Base-by-base conservation (phyloP, 2,797 vertebrate genomes). In the Rhinophrynus dorsalis region DNA sequence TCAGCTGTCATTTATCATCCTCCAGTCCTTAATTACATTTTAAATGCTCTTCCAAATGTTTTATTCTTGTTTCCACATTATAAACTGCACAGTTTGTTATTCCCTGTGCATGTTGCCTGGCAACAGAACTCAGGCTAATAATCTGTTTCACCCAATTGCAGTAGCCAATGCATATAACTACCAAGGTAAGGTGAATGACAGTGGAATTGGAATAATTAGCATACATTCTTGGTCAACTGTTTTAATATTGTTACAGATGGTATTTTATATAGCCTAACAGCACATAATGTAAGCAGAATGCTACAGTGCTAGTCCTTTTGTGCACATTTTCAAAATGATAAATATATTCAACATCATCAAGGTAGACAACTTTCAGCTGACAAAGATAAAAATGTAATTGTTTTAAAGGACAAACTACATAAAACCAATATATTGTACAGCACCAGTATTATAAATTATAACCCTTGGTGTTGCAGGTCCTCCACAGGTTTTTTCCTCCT, bases 61-160 rank as follows among this genome's bases (percentile, higher is more conserved):
- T 64, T 64, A 23, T 63, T 63, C 60, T 57, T 71, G 68, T 64
- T 64, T 63, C 59, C 59, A 71, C 68, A 63, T 71, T 63, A 71
- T 64, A 64, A 57, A 57, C 20, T 17, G 52, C 51, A 71, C 68
- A 71, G 57, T 57, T 63, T 71, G 60, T 71, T 71, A 71, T 70
- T 70, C 60, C 64, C 68, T 32, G 68, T 26, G 37, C 37, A 48
- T 37, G 68, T 71, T 71, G 68, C 60, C 20, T 57, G 33, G 68
- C 60, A 71, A 71, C 68, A 64, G 30, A 71, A 71, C 68, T 63
- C 40, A 20, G 52, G 18, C 51, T 57, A 71, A 71, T 64, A 71
- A 64, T 71, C 5, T 64, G 67, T 57, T 71, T 42, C 52, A 71
- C 68, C 68, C 64, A 60, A 71, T 71, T 71, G 68, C 68, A 57